Conservation (phyloP, 2,888 invertebrate genomes). For the Noctua janthe region DNA sequence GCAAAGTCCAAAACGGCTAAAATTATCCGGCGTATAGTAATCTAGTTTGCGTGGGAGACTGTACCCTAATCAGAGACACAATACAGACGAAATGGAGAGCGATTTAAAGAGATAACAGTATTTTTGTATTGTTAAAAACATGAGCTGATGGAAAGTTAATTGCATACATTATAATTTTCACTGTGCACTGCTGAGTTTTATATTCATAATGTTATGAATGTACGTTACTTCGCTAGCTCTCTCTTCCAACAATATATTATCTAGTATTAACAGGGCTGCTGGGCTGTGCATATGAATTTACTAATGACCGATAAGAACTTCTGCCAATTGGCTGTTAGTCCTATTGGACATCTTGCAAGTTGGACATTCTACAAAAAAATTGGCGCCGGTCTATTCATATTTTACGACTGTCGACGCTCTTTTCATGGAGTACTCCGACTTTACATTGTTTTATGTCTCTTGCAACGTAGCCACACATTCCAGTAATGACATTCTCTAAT, state of each 20-base stretch:
- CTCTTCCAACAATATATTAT: conserved; percentile 26
- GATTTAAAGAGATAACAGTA: conserved; percentile 53
- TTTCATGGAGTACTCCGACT: conserved; percentile 11
- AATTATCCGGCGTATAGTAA: conserved; percentile 44
- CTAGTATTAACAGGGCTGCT: conserved; percentile 38
- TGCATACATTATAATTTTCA: conserved; percentile 38
- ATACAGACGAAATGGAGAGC: conserved; percentile 57
- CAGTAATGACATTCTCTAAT: conserved; percentile 1
- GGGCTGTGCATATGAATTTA: conserved; percentile 43
- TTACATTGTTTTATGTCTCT: conserved; percentile 14
- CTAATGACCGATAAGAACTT: conserved; percentile 50
- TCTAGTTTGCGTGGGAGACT: conserved; percentile 60
- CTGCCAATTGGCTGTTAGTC: conserved; percentile 63
- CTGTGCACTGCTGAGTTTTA: conserved; percentile 12
- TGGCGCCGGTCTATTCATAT: conserved; percentile 55
- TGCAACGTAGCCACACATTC: conserved; percentile 4
- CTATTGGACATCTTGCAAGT: conserved; percentile 52
- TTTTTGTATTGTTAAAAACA: conserved; percentile 56
- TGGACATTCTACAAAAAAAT: conserved; percentile 55
- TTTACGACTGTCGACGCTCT: conserved; percentile 33
- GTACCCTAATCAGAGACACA: conserved; percentile 62
- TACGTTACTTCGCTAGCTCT: conserved; percentile 14
- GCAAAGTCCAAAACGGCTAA: conserved; percentile 59
- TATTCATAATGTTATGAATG: conserved; percentile 33
- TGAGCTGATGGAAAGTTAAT: conserved; percentile 55